Evolutionary conservation across 2,797 vertebrate genomes (phyloP).

Genomic region (Choloepus didactylus): DNA sequence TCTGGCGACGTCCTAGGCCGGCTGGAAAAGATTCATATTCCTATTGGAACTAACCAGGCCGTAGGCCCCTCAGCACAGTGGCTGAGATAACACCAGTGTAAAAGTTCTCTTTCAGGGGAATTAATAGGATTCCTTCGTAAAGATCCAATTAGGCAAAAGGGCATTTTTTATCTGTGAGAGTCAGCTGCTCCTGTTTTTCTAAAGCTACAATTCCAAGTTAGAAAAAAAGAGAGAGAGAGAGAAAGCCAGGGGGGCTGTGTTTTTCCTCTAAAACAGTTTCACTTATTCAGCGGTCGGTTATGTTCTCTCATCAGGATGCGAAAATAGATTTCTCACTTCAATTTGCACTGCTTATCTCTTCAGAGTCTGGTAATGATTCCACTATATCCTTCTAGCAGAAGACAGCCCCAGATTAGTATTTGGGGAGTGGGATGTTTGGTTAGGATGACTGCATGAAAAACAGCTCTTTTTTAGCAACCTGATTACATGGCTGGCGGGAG

Average conservation of each 20-base stretch:
- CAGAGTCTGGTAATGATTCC: slow-evolving; percentile 56
- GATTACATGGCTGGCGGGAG: neutral
- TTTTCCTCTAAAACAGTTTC: slow-evolving; percentile 77
- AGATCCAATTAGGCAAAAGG: slow-evolving; percentile 80
- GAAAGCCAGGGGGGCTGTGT: neutral
- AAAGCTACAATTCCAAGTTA: slow-evolving; percentile 66
- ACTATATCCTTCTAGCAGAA: slow-evolving; percentile 49
- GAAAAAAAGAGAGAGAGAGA: neutral
- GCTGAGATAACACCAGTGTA: slow-evolving; percentile 75
- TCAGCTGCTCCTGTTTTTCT: slow-evolving; percentile 80
- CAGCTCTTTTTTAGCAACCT: neutral
- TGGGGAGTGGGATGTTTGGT: slow-evolving; percentile 56
- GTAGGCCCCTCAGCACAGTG: slow-evolving; percentile 44
- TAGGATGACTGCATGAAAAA: neutral
- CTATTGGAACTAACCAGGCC: slow-evolving; percentile 78
- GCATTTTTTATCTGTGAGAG: slow-evolving; percentile 80
- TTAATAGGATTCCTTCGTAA: slow-evolving; percentile 81
- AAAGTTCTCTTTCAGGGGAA: slow-evolving; percentile 75
- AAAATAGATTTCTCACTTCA: slow-evolving; percentile 80
- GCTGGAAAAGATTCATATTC: slow-evolving; percentile 82
- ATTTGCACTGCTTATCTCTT: slow-evolving; percentile 71
- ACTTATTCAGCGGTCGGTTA: slow-evolving; percentile 56
- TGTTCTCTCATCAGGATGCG: slow-evolving; percentile 82
- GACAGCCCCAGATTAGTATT: slow-evolving; percentile 19
- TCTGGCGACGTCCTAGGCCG: slow-evolving; percentile 64